phyloP scores from a whole-genome alignment of 2,888 invertebrate genomes.

The Pseudococcus viburni region DNA sequence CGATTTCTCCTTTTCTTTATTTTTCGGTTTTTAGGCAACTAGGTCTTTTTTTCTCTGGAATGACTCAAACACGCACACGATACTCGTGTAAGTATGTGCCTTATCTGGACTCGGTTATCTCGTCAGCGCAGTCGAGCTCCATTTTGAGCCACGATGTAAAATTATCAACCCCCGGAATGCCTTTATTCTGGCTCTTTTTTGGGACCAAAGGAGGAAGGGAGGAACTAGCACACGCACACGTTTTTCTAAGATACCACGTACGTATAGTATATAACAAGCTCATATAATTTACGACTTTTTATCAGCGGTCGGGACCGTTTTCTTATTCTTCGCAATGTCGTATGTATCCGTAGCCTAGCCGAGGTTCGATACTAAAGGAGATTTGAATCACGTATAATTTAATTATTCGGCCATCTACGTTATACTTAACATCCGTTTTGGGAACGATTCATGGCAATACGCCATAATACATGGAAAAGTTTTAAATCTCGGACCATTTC shows the following conservation, averaged over 20 bases:
- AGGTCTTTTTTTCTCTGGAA: not conserved
- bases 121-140: slow-evolving; percentile 14
- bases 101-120: slow-evolving; percentile 4
- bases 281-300: slow-evolving; percentile 22
- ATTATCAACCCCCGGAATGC: slow-evolving; percentile 4
- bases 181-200: not conserved
- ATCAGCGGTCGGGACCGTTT: not conserved
- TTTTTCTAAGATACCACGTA: not conserved
- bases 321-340: not conserved
- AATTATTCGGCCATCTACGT: slow-evolving; percentile 24
- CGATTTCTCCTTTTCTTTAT: not conserved
- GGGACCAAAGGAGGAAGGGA: not conserved
- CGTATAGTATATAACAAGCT: not conserved
- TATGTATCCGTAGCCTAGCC: not conserved
- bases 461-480: slow-evolving; percentile 12
- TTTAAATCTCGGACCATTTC: slow-evolving; percentile 35
- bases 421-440: slow-evolving; percentile 31
- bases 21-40: not conserved
- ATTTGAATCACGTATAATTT: slow-evolving; percentile 52
- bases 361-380: not conserved
- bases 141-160: not conserved
- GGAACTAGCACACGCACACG: not conserved
- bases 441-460: slow-evolving; percentile 46
- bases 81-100: not conserved
- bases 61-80: not conserved